Conservation (phyloP, 2,888 invertebrate species). For the Sturmia bella region DNA sequence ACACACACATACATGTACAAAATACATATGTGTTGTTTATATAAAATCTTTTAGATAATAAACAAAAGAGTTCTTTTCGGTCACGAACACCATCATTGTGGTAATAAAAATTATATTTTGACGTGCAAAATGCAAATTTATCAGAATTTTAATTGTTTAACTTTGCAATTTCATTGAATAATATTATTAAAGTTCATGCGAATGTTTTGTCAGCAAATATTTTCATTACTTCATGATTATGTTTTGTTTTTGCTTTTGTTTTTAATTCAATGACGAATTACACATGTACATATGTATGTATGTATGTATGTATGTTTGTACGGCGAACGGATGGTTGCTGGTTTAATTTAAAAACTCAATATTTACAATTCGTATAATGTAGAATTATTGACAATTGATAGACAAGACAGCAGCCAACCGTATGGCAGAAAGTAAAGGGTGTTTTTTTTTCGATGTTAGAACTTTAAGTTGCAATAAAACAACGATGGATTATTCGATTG, state of each 20-base stretch:
- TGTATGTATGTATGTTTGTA: no score
- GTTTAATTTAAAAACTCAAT: conserved; percentile 40
- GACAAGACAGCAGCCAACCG: conserved; percentile 21
- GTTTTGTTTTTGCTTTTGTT: not conserved
- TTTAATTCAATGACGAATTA: no score
- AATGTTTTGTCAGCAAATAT: conserved; percentile 17
- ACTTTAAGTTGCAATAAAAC: no score
- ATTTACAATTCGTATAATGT: conserved; percentile 18
- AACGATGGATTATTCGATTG: no score
- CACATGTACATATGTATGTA: no score
- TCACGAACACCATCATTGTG: no score
- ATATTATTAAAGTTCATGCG: conserved; percentile 4
- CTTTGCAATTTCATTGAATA: conserved; percentile 12
- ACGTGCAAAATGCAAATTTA: conserved; percentile 8
- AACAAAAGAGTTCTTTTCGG: no score
- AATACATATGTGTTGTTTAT: no score
- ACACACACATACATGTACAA: no score
- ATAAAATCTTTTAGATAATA: no score
- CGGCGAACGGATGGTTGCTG: not conserved
- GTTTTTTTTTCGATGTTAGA: not conserved
- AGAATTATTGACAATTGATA: conserved; percentile 55
- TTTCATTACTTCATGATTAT: conserved; percentile 9
- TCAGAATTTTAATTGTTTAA: not conserved
- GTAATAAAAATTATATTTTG: not conserved
- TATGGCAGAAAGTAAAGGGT: conserved; percentile 14